phyloP scores from a whole-genome alignment of 2,113 vertebrate genomes.

The Ptilorrhoa leucosticta region DNA sequence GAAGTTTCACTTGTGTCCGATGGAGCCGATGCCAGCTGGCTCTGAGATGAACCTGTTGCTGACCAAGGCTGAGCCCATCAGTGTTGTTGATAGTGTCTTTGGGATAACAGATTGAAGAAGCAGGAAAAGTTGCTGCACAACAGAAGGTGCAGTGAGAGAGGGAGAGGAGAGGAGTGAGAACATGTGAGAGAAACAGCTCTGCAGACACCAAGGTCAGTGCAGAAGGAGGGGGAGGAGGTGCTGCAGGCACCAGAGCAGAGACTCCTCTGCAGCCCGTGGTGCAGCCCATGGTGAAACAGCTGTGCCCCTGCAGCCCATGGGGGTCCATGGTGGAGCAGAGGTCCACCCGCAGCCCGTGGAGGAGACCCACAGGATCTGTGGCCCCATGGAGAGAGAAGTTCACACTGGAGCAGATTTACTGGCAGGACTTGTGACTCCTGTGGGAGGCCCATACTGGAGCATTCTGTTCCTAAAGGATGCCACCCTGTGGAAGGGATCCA shows the following conservation, averaged over 20 bases:
- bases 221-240: not conserved
- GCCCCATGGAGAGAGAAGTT: not conserved
- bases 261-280: rapidly evolving
- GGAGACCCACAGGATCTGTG: not conserved
- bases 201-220: not conserved
- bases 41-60: not conserved
- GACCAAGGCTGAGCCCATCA: not conserved
- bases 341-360: rapidly evolving
- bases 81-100: not conserved
- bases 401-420: not conserved
- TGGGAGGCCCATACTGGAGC: not conserved
- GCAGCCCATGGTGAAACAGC: not conserved
- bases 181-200: not conserved
- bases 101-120: not conserved
- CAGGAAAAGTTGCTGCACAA: not conserved
- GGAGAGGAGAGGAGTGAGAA: not conserved
- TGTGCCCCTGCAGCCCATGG: not conserved
- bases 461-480: not conserved
- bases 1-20: not conserved
- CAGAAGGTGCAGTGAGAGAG: not conserved
- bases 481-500: not conserved
- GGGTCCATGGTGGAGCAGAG: not conserved
- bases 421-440: not conserved
- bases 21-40: not conserved
- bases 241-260: rapidly evolving